Evolutionary conservation across 2,797 vertebrate species (phyloP), one percentile per base, ranked within the genome.

Genomic region (Anabas testudineus): DNA sequence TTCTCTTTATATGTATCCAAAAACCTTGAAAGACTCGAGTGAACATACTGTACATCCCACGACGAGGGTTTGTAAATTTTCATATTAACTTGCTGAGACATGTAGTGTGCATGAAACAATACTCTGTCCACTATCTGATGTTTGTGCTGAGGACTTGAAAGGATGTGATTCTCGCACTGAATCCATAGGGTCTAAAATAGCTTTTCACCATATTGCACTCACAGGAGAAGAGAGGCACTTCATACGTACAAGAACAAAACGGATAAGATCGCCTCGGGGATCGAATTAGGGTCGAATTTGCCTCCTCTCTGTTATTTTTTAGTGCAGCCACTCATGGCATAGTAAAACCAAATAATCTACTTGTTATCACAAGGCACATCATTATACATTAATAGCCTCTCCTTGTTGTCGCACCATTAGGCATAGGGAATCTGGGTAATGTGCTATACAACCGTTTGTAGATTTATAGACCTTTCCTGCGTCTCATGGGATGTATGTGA

Each of bases 311-410:
- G 18, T 79, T 75, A 88, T 88, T 88, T 88, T 88, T 84, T 84
- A 68, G 81, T 80, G 82, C 76, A 90, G 85, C 86, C 63, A 72
- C 83, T 90, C 87, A 67, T 84, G 84, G 74, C 88, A 79, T 67
- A 69, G 78, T 83, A 86, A 45, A 91, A 83, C 88, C 89, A 86
- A 90, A 88, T 88, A 90, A 87, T 90, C 85, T 80, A 84, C 57
- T 90, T 48, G 46, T 89, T 91, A 91, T 89, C 76, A 39, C 82
- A 71, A 65, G 81, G 84, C 81, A 84, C 88, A 88, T 91, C 90
- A 88, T 92, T 90, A 81, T 76, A 88, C 62, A 72, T 74, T 89
- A 89, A 91, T 83, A 84, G 85, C 48, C 76, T 76, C 71, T 82
- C 58, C 39, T 46, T 79, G 86, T 78, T 86, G 71, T 90, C 85